These are phyloP conservation scores for Silurus aristotelis DNA, from an alignment of 2,797 vertebrate species.

Conservation along the genomic window DNA sequence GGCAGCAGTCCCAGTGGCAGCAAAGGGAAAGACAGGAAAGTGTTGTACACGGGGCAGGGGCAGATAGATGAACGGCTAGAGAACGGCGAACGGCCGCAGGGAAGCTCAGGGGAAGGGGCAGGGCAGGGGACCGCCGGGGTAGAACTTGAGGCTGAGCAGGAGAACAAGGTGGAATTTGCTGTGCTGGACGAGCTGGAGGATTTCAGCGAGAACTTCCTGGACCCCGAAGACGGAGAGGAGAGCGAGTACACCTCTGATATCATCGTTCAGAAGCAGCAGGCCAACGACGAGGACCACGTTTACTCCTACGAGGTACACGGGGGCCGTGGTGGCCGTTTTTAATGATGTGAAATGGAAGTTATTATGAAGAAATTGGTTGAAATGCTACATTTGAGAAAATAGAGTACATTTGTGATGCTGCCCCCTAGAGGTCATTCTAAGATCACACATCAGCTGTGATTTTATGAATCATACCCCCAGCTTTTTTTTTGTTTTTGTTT, in stretches of 20 bases:
- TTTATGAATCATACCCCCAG: too few relatives aligned
- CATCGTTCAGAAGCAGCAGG: conserved; percentile 87
- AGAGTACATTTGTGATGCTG: not conserved
- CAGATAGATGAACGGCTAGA: conserved; percentile 75
- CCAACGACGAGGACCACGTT: conserved; percentile 85
- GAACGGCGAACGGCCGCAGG: conserved; percentile 90
- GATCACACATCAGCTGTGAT: not conserved
- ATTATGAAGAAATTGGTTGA: not conserved
- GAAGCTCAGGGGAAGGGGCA: conserved; percentile 74
- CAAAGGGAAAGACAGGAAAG: conserved; percentile 94
- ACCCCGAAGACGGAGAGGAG: conserved; percentile 85
- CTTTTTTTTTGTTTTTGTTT: not conserved
- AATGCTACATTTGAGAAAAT: too few relatives aligned
- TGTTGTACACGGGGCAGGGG: conserved; percentile 90
- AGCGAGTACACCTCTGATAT: conserved; percentile 90
- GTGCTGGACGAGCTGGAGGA: conserved; percentile 98
- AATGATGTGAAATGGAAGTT: not conserved
- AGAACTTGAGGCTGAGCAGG: conserved; percentile 85
- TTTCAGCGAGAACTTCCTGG: conserved; percentile 94
- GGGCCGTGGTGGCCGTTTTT: not conserved
- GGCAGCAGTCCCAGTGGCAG: conserved; percentile 66
- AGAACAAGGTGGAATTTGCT: conserved; percentile 98
- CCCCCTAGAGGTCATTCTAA: not conserved
- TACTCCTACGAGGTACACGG: conserved; percentile 92
- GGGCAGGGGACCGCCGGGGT: conserved; percentile 77